These are phyloP conservation scores for Galeruca laticollis DNA, from an alignment of 2,888 invertebrate genomes.

Conservation along the genomic window DNA sequence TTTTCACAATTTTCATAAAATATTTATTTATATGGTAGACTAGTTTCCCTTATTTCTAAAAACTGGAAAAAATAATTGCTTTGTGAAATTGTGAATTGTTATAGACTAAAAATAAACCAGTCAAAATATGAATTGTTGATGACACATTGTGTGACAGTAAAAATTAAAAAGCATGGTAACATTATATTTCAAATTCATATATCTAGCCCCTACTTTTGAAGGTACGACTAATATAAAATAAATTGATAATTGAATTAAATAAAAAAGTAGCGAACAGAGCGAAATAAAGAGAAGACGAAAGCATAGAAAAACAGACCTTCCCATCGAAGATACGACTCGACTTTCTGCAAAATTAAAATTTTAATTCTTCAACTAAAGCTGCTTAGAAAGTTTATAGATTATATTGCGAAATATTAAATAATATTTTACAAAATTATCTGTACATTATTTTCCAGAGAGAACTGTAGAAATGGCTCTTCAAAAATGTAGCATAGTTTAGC, in stretches of 20 bases:
- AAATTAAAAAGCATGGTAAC: constrained; percentile 30
- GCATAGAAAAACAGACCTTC: constrained; percentile 65
- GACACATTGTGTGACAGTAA: constrained; percentile 18
- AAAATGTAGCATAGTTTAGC: no score
- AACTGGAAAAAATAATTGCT: no score
- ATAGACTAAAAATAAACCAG: neutral
- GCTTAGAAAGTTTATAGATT: neutral
- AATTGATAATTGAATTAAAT: neutral
- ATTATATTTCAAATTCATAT: neutral
- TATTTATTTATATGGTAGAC: no score
- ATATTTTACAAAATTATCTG: neutral
- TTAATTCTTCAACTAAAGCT: constrained; percentile 7
- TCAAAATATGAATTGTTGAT: neutral
- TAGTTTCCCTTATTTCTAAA: no score
- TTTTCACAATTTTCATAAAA: no score
- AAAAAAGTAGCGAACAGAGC: constrained; percentile 30
- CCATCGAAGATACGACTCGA: constrained; percentile 65
- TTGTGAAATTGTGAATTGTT: no score
- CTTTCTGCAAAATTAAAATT: constrained; percentile 66
- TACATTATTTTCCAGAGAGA: neutral
- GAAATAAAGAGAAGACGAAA: constrained; percentile 42
- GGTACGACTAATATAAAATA: constrained; percentile 9
- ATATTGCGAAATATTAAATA: neutral
- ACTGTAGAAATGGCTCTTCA: no score
- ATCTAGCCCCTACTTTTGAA: constrained; percentile 28